Percentiles rank a stretch among this genome's conserved stretches.
Evolutionary conservation across 37 sponge, comb jelly and placozoan species (phyloP).

Genomic region (Aplysina aerophoba): DNA sequence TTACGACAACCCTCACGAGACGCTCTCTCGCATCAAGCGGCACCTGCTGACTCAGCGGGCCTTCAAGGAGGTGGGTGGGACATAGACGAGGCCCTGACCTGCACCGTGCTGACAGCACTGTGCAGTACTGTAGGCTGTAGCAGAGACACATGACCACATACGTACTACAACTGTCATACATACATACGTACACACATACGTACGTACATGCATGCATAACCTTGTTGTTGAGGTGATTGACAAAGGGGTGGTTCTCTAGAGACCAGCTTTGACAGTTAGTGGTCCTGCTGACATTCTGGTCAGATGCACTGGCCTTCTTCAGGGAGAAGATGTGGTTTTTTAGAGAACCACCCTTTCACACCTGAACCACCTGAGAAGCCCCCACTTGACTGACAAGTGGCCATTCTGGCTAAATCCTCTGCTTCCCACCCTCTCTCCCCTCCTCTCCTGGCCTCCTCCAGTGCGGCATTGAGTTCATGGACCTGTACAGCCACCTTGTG

Average conservation of each 20-base stretch:
- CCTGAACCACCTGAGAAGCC: too few species aligned
- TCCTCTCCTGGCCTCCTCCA: neutral
- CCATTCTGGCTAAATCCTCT: neutral
- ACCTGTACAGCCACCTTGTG: slow-evolving; percentile 95
- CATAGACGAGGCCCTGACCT: slow-evolving; percentile 41
- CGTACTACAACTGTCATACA: too few species aligned
- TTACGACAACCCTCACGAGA: slow-evolving; percentile 99
- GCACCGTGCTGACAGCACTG: too few species aligned
- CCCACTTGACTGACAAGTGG: neutral
- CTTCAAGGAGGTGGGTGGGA: slow-evolving; percentile 92
- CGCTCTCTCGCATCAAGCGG: slow-evolving; percentile 95
- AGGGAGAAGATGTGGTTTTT: too few species aligned
- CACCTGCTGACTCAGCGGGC: slow-evolving; percentile 97
- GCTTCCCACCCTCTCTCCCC: neutral
- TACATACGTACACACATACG: too few species aligned
- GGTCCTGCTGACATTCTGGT: too few species aligned
- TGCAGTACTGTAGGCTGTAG: neutral
- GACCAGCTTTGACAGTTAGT: neutral
- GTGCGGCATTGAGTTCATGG: slow-evolving; percentile 99
- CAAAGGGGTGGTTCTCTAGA: too few species aligned
- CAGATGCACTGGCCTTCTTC: too few species aligned
- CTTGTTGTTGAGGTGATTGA: too few species aligned
- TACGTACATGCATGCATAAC: too few species aligned
- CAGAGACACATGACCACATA: too few species aligned
- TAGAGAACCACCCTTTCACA: too few species aligned